phyloP scores from a whole-genome alignment of 1,140 invertebrate genomes.

The Pseudomyrmex pallidus region DNA sequence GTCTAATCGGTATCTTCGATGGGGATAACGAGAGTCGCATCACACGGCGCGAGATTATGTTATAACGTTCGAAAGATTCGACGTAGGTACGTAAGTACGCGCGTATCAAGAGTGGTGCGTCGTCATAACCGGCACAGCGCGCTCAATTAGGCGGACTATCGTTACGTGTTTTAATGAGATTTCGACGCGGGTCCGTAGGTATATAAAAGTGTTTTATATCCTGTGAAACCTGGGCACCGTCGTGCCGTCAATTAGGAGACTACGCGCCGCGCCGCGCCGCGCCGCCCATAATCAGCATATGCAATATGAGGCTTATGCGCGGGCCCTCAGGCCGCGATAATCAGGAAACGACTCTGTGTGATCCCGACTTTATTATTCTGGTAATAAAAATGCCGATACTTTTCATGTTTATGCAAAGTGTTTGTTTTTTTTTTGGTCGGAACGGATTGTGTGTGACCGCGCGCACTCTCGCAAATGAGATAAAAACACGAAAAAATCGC shows the following conservation, averaged over 20 bases:
- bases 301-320: slow-evolving; percentile 67
- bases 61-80: slow-evolving; percentile 18
- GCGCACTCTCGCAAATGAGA: no score
- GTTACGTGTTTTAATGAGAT: slow-evolving; percentile 76
- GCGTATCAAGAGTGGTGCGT: slow-evolving; percentile 3
- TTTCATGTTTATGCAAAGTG: slow-evolving; percentile 15
- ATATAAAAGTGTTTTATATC: slow-evolving; percentile 80
- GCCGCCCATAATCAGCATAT: slow-evolving; percentile 73
- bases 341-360: slow-evolving; percentile 32
- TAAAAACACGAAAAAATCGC: no score
- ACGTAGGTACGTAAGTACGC: neutral
- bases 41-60: slow-evolving; percentile 29
- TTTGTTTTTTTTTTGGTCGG: neutral
- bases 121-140: slow-evolving; percentile 10
- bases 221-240: slow-evolving; percentile 76
- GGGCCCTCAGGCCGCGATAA: slow-evolving; percentile 64
- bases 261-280: slow-evolving; percentile 36
- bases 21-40: slow-evolving; percentile 36
- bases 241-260: slow-evolving; percentile 77
- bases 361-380: slow-evolving; percentile 51
- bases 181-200: slow-evolving; percentile 65
- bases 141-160: slow-evolving; percentile 73
- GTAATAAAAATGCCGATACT: slow-evolving; percentile 21
- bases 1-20: slow-evolving; percentile 25
- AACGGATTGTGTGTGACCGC: no score